Evolutionary conservation across 2,797 vertebrate species (phyloP).

Genomic region (Lacerta viridis): DNA sequence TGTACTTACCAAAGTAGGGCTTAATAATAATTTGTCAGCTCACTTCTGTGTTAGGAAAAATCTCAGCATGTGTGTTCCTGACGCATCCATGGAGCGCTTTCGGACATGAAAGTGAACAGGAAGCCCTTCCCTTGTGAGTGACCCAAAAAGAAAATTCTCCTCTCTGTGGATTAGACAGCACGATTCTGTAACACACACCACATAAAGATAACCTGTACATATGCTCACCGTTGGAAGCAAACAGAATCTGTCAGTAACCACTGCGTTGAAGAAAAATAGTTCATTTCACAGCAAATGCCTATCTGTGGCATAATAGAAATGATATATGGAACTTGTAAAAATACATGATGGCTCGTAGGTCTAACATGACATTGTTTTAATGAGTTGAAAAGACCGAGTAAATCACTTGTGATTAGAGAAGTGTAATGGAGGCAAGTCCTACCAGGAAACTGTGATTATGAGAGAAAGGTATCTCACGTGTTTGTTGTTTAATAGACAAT

Average conservation of each 20-base stretch:
- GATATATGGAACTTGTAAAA: conserved; percentile 1
- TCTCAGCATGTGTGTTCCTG: background rate
- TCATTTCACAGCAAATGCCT: conserved; percentile 25
- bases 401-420: background rate
- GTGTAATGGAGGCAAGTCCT: background rate
- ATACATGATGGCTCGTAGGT: conserved; percentile 19
- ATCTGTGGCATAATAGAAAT: conserved; percentile 9
- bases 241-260: background rate
- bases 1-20: background rate
- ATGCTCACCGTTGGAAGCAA: conserved; percentile 6
- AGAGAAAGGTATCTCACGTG: background rate
- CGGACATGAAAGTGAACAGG: background rate
- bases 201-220: conserved; percentile 1
- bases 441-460: background rate
- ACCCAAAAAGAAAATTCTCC: background rate
- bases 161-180: background rate
- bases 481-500: background rate
- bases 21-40: background rate
- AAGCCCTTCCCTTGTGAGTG: background rate
- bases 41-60: background rate
- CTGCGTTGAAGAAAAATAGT: conserved; percentile 1
- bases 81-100: background rate
- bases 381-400: background rate
- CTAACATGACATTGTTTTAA: background rate
- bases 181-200: background rate